Evolutionary conservation across 1,140 invertebrate genomes (phyloP).

Genomic region (Limonius californicus): DNA sequence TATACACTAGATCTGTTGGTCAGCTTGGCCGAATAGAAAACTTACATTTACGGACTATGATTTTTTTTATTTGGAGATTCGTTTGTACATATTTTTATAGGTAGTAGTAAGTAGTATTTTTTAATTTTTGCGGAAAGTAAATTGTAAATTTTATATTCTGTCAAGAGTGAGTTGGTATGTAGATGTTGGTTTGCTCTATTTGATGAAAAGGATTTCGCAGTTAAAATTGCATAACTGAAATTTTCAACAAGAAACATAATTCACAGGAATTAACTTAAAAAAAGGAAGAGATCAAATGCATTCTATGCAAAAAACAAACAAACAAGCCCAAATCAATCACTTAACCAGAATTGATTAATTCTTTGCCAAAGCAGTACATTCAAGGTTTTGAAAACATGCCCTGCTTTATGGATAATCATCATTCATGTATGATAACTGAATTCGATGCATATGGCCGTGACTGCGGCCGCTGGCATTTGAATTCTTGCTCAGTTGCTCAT

Average conservation of each 20-base stretch:
- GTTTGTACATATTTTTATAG: neutral
- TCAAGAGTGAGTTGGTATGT: conserved; percentile 8
- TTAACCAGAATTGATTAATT: conserved; percentile 3
- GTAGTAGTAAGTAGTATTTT: too few relatives aligned
- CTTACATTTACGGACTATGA: neutral
- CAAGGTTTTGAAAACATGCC: neutral
- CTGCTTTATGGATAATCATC: conserved; percentile 12
- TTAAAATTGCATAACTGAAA: too few relatives aligned
- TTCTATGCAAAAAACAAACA: neutral
- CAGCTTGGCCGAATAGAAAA: conserved; percentile 19
- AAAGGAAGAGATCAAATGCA: neutral
- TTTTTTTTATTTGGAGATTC: too few relatives aligned
- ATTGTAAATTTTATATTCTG: conserved; percentile 10
- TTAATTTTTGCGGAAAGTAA: neutral
- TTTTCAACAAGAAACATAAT: neutral
- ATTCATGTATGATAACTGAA: neutral
- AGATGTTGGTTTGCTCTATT: conserved; percentile 11
- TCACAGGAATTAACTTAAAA: too few relatives aligned
- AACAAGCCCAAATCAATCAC: conserved; percentile 1
- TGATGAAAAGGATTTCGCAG: conserved; percentile 1
- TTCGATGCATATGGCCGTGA: too few relatives aligned
- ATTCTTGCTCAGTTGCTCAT: conserved; percentile 12
- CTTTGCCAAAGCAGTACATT: conserved; percentile 3
- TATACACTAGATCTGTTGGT: conserved; percentile 45
- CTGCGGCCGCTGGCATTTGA: too few relatives aligned